Evolutionary conservation across 2,888 invertebrate genomes (phyloP).

Genomic region (Cyrtodaria siliqua): DNA sequence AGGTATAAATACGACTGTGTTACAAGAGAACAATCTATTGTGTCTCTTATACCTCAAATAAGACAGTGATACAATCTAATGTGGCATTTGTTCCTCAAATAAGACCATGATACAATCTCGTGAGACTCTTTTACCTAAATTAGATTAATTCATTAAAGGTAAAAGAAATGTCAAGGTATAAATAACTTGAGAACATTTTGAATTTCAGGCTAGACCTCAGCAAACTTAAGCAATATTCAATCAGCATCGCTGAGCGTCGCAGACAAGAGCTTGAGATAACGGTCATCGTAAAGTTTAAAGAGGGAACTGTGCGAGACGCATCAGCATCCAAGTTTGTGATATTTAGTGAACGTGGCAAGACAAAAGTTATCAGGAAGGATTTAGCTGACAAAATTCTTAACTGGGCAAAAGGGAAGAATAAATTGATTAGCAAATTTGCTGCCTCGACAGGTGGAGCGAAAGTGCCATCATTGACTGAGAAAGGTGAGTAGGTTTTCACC

Average conservation of each 20-base stretch:
- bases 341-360: slow-evolving; percentile 44
- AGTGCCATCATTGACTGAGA: slow-evolving; percentile 3
- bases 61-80: too few relatives aligned
- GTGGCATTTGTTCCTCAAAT: too few relatives aligned
- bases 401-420: slow-evolving; percentile 50
- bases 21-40: too few relatives aligned
- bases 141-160: too few relatives aligned
- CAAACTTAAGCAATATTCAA: slow-evolving; percentile 34
- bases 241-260: slow-evolving; percentile 42
- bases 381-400: slow-evolving; percentile 47
- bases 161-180: too few relatives aligned
- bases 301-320: slow-evolving; percentile 20
- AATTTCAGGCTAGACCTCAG: slow-evolving; percentile 53
- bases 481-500: too few relatives aligned
- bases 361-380: slow-evolving; percentile 53
- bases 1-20: too few relatives aligned
- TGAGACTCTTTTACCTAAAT: too few relatives aligned
- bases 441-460: background rate
- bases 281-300: slow-evolving; percentile 45
- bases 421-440: slow-evolving; percentile 9
- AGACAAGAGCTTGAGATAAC: slow-evolving; percentile 41
- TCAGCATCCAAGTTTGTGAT: slow-evolving; percentile 47
- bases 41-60: too few relatives aligned
- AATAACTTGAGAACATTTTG: too few relatives aligned
- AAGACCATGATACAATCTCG: too few relatives aligned